Percentiles rank a stretch among this genome's conserved stretches.
phyloP scores from a whole-genome alignment of 2,113 vertebrate genomes.

The Hylia prasina region DNA sequence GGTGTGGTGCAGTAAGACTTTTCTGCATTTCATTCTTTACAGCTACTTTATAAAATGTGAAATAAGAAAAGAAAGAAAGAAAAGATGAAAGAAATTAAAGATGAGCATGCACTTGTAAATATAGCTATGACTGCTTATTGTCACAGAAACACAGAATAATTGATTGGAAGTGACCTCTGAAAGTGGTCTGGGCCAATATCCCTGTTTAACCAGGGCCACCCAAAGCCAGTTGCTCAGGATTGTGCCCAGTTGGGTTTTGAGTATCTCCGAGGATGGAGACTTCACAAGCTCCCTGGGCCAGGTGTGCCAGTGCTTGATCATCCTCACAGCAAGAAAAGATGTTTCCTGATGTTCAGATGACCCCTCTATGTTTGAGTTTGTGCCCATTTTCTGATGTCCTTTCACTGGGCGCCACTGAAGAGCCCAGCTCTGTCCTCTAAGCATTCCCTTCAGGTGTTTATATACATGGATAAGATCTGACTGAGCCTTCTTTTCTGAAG shows the following conservation, averaged over 20 bases:
- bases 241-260: not conserved
- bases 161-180: not conserved
- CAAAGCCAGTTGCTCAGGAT: not conserved
- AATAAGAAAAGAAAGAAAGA: not conserved
- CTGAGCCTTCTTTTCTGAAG: not conserved
- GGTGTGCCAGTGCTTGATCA: not conserved
- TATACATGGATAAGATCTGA: fast-evolving
- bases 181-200: not conserved
- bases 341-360: not conserved
- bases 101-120: not conserved
- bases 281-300: not conserved
- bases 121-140: not conserved
- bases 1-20: not conserved
- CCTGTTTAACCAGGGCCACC: not conserved
- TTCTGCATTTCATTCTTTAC: not conserved
- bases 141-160: not conserved
- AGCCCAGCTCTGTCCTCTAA: not conserved
- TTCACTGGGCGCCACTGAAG: not conserved
- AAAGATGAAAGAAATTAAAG: not conserved
- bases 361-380: not conserved
- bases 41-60: not conserved
- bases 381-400: not conserved
- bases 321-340: not conserved
- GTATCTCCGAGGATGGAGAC: not conserved
- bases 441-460: not conserved